Conservation (phyloP, 1,140 invertebrate species). For the Chionoecetes opilio region DNA sequence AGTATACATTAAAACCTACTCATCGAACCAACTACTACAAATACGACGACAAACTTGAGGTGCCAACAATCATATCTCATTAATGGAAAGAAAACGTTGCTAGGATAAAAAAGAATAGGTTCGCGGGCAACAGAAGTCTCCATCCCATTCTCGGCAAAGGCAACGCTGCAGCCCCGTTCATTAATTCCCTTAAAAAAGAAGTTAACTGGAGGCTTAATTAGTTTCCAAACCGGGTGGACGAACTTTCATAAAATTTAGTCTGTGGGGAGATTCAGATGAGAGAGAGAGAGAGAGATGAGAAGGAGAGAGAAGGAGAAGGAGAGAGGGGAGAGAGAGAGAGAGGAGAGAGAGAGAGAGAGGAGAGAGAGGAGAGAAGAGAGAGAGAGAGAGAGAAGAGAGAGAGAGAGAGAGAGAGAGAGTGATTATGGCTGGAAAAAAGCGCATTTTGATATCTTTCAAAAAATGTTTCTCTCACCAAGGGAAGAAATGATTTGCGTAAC, state of each 20-base stretch:
- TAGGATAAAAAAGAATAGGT: no score
- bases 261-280: background rate
- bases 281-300: background rate
- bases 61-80: no score
- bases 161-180: background rate
- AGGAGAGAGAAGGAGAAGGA: no score
- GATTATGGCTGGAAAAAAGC: background rate
- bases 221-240: background rate
- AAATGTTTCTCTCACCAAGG: no score
- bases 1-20: no score
- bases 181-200: background rate
- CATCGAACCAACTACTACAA: no score
- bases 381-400: background rate
- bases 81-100: no score
- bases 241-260: slow-evolving; percentile 5
- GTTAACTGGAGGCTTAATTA: background rate
- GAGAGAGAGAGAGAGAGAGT: background rate
- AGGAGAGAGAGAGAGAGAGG: background rate
- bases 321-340: no score
- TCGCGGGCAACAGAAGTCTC: background rate
- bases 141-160: background rate
- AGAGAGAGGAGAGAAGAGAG: background rate
- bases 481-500: no score
- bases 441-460: no score
- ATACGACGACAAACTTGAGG: no score